Conservation (phyloP, 2,113 vertebrate genomes). For the Tetrax tetrax region DNA sequence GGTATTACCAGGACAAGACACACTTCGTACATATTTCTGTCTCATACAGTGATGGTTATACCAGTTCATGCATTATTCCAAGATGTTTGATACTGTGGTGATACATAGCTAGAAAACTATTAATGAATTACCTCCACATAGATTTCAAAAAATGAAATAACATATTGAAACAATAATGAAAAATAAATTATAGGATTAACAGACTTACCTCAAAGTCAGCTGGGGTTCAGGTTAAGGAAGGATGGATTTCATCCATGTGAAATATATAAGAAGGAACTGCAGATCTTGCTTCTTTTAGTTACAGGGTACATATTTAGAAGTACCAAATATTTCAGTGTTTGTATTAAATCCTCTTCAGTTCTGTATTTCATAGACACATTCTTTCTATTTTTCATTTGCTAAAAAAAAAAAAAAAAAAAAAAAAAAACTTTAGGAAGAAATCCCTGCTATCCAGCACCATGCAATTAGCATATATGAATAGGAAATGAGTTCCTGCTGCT, state of each 20-base stretch:
- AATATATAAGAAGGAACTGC: background rate
- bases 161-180: background rate
- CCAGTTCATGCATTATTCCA: background rate
- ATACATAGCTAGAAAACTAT: background rate
- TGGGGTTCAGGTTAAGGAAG: background rate
- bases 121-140: background rate
- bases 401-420: background rate
- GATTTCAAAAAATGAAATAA: background rate
- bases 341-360: slow-evolving; percentile 32
- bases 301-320: background rate
- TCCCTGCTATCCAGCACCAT: slow-evolving; percentile 61
- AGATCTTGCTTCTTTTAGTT: background rate
- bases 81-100: background rate
- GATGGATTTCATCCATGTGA: background rate
- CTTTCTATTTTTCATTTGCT: background rate
- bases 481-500: slow-evolving; percentile 71
- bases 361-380: slow-evolving; percentile 12
- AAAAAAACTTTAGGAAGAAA: slow-evolving; percentile 58
- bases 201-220: background rate
- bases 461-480: slow-evolving; percentile 76
- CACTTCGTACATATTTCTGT: background rate
- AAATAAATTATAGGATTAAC: background rate
- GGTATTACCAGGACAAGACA: background rate
- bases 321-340: slow-evolving; percentile 18
- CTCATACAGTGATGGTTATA: background rate